Base-by-base conservation (phyloP, 2,113 vertebrate species). In the Physeter macrocephalus region DNA sequence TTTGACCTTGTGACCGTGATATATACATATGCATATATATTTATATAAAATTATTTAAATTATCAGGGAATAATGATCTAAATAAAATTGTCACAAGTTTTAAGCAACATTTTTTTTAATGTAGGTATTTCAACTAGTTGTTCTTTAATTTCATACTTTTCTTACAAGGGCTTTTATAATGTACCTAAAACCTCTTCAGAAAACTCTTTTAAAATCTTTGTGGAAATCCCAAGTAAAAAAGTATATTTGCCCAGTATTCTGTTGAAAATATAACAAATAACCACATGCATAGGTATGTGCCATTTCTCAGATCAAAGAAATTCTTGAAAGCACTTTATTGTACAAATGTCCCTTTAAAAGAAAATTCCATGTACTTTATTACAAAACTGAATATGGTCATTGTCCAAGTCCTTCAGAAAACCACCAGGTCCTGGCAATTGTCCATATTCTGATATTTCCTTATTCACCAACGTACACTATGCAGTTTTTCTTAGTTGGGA, bases 261-360 rank as follows among this genome's bases (percentile, higher is more conserved):
- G 20, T 27, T 77, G 23, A 78, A 96, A 90, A 59, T 71, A 43
- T 52, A 97, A 95, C 75, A 80, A 84, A 67, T 57, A 62, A 57
- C 25, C 57, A 74, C 52, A 17, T 71, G 62, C 8, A 0, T 46
- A 82, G 5, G 21, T 83, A 67, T 15, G 49, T 78, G 6, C 7
- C n/a, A 52, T 36, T 89, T 95, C 67, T 80, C 21, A 75, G 15
- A 93, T 94, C 54, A 92, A 94, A 91, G 27, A 83, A 66, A 77
- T 72, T 78, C 62, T 75, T 93, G 66, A 87, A 93, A 71, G 49
- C 21, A 74, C 75, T 85, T 84, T 90, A 29, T 66, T 64, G 21
- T 69, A 31, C 49, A 85, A 91, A 66, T 54, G 11, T 25, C 3
- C 31, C 23, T 97, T 71, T 96, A 64, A 88, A 67, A 88, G 80